Conservation (phyloP, 1,140 invertebrate genomes). For the Brachystomella parvula region DNA sequence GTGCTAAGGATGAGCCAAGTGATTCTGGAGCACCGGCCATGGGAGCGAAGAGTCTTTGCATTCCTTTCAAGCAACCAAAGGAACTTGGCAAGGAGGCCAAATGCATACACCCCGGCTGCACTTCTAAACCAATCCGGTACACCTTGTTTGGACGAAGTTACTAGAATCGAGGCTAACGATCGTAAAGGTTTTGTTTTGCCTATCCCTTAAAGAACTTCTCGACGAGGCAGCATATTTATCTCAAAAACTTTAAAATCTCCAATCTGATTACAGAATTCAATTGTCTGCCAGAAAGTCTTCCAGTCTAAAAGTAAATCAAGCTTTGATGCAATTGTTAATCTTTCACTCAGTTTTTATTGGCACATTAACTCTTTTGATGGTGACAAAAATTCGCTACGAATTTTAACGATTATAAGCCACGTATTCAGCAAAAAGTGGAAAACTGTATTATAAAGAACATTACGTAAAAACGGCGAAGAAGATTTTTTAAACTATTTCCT, state of each 20-base stretch:
- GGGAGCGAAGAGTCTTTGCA: constrained; percentile 97
- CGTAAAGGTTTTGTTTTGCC: too few species aligned
- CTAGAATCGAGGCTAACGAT: constrained; percentile 43
- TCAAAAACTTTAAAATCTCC: not conserved
- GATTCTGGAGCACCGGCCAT: constrained; percentile 80
- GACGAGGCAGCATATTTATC: too few species aligned
- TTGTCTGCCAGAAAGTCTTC: not conserved
- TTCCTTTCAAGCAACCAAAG: constrained; percentile 81
- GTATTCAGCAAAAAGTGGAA: too few species aligned
- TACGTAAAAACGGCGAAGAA: not conserved
- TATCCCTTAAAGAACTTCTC: too few species aligned
- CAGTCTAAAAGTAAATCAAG: too few species aligned
- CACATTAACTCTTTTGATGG: too few species aligned
- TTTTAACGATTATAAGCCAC: too few species aligned
- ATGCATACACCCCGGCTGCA: constrained; percentile 85
- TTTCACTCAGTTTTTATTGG: too few species aligned
- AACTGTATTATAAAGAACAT: not conserved
- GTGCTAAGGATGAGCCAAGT: constrained; percentile 59
- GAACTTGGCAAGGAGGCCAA: constrained; percentile 55
- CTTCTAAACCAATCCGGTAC: constrained; percentile 69
- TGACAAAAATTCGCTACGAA: too few species aligned
- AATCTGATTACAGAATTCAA: not conserved
- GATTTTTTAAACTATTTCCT: not conserved
- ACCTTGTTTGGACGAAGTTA: constrained; percentile 95
- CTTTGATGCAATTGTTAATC: too few species aligned